Evolutionary conservation across 2,888 invertebrate species (phyloP), one percentile per base, ranked within the genome.

Genomic region (Bembecia ichneumoniformis): DNA sequence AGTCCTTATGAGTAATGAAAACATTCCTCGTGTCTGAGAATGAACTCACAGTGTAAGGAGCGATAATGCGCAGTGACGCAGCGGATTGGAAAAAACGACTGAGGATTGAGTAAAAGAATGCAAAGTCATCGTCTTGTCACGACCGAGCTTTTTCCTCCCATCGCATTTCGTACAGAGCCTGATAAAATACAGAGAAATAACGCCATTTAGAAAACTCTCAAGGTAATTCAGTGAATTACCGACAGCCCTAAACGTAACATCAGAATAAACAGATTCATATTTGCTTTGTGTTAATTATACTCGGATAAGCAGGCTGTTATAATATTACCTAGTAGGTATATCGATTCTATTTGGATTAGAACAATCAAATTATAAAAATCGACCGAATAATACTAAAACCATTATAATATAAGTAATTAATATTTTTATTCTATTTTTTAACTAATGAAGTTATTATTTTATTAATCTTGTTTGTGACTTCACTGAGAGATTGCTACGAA

Each of bases 11-110:
- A 47, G 11, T 11, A 35, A 7, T 35, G 13, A 47, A 40, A 16
- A 47, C 47, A 47, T 40, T 16, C 36, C 16, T 40, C 16, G 35
- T 47, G 28, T 35, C 11, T 48, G 28, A 28, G 28, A 43, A 48
- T 43, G 34, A 48, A 34, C 43, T 28, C 36, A 13, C 40, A 40
- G 14, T 40, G 40, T 40, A 40, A 36, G 45, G 43, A 11, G 35
- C 49, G 50, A 50, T 52, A 51, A 51, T 51, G 51, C 46, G 52
- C 43, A 49, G 46, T 56, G 56, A 56, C 52, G 51, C 35, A 46
- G 52, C 54, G 46, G 34, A 51, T 40, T 47, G 35, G 40, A 34
- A 13, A 49, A 35, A 34, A 34, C 28, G 46, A 20, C 46, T 20
- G 28, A n/a, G 28, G 34, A 34, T 34, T 17, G 44, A 46, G 46